Percentiles rank a stretch among this genome's conserved stretches.
Conservation (phyloP, 2,888 invertebrate species). For the Choristoneura rosaceana region DNA sequence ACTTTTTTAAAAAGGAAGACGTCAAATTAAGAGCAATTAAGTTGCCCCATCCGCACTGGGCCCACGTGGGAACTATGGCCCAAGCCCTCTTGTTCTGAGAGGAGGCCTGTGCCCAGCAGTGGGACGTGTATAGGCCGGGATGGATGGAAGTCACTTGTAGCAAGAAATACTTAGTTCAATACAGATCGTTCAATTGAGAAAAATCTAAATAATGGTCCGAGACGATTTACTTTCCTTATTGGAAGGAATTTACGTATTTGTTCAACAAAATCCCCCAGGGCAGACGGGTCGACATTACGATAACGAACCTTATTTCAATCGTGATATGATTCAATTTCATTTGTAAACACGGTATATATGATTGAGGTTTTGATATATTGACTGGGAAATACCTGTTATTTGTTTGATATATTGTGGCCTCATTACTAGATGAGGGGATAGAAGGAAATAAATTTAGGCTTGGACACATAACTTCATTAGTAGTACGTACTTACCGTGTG, state of each 20-base stretch:
- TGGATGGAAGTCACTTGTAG: no score
- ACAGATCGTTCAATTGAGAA: constrained; percentile 42
- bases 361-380: constrained; percentile 12
- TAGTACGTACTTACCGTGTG: no score
- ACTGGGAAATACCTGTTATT: constrained; percentile 12
- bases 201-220: constrained; percentile 44
- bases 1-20: no score
- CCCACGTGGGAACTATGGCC: no score
- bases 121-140: no score
- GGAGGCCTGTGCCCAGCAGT: no score
- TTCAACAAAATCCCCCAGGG: constrained; percentile 24
- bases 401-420: constrained; percentile 12
- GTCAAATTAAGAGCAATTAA: no score
- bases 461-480: neutral
- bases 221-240: constrained; percentile 43
- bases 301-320: constrained; percentile 13
- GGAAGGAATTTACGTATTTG: constrained; percentile 43
- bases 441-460: neutral
- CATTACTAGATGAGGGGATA: neutral
- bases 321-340: neutral
- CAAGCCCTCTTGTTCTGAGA: no score
- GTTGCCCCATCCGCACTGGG: no score
- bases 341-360: constrained; percentile 1
- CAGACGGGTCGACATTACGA: neutral
- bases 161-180: neutral